Conservation (phyloP, 2,113 vertebrate species). For the Scomber japonicus region DNA sequence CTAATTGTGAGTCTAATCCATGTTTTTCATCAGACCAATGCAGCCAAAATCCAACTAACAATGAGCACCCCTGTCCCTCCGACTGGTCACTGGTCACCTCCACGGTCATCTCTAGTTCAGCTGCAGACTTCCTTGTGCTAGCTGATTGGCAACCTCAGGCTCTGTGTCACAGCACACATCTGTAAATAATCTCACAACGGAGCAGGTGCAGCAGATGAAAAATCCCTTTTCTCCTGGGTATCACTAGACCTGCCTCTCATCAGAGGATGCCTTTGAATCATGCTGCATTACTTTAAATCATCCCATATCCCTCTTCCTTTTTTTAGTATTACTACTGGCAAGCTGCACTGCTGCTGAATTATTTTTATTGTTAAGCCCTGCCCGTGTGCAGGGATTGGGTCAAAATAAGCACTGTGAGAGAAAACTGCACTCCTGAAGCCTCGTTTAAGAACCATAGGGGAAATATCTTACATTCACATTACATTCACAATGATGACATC, state of each 20-base stretch:
- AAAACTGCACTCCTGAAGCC: constrained; percentile 34
- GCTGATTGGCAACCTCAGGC: constrained; percentile 51
- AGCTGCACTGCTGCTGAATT: constrained; percentile 30
- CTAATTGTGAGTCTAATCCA: constrained; percentile 37
- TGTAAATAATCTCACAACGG: constrained; percentile 58
- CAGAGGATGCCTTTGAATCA: constrained; percentile 49
- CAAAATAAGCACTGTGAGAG: constrained; percentile 45
- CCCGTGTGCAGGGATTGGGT: constrained; percentile 37
- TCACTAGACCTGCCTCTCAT: constrained; percentile 47
- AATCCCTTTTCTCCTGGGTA: constrained; percentile 41
- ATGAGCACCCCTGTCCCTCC: constrained; percentile 39
- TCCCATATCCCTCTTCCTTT: constrained; percentile 25
- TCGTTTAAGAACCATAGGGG: constrained; percentile 57
- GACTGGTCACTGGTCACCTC: constrained; percentile 61
- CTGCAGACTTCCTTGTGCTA: constrained; percentile 39
- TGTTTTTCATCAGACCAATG: constrained; percentile 69
- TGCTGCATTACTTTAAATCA: constrained; percentile 43
- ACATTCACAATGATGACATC: constrained; percentile 80
- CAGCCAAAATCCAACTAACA: constrained; percentile 67
- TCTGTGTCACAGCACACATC: constrained; percentile 64
- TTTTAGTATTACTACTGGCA: constrained; percentile 13
- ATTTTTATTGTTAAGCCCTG: constrained; percentile 21
- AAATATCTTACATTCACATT: constrained; percentile 68
- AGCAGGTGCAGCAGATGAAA: constrained; percentile 58
- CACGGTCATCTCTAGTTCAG: constrained; percentile 62